phyloP scores from a whole-genome alignment of 2,888 invertebrate genomes.

The Gari tellinella region DNA sequence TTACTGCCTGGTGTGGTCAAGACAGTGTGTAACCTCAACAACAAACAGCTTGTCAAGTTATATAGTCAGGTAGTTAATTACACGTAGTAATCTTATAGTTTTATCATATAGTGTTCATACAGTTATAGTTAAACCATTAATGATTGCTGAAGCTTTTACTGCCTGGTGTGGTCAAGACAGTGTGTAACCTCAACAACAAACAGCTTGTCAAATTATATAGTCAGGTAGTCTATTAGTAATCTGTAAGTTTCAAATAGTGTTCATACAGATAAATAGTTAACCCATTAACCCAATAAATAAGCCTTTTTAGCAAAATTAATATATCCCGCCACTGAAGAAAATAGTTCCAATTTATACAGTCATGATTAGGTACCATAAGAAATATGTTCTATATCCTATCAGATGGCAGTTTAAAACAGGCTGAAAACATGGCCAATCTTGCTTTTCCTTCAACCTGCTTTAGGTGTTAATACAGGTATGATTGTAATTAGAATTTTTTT shows the following conservation, averaged over 20 bases:
- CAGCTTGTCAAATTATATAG: constrained; percentile 95
- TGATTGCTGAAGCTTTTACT: constrained; percentile 93
- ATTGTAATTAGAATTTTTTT: no score
- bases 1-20: constrained; percentile 93
- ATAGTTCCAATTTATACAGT: no score
- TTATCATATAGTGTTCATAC: neutral
- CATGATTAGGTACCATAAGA: no score
- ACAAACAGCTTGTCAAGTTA: constrained; percentile 94
- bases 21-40: constrained; percentile 95
- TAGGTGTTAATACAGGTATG: no score
- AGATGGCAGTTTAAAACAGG: no score
- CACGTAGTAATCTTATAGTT: no score
- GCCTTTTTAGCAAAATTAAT: no score
- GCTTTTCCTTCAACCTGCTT: no score
- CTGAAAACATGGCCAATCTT: no score
- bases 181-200: constrained; percentile 97
- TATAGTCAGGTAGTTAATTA: constrained; percentile 88
- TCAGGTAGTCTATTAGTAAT: constrained; percentile 83
- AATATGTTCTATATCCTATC: no score
- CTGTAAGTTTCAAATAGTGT: neutral
- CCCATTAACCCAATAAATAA: no score
- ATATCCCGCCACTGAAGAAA: no score
- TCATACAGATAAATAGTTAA: neutral
- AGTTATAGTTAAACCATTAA: neutral
- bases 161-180: constrained; percentile 92